Percentiles rank a stretch among this genome's conserved stretches.
Evolutionary conservation across 2,888 invertebrate species (phyloP).

Genomic region (Trichopria drosophilae): DNA sequence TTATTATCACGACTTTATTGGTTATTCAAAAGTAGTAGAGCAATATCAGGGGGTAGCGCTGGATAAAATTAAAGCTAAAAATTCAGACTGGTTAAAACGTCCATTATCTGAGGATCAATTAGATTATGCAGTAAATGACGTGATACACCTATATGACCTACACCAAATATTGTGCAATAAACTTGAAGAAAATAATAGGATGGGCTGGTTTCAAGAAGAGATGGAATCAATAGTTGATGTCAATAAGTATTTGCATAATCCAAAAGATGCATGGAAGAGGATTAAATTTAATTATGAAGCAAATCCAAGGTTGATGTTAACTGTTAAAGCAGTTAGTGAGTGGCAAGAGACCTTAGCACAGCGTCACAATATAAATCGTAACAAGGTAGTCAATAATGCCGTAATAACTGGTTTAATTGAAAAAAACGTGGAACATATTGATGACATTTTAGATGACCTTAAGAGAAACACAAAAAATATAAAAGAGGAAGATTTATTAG

Average conservation of each 20-base stretch:
- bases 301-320: constrained; percentile 22
- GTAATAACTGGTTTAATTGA: constrained; percentile 15
- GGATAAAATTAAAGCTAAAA: constrained; percentile 18
- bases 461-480: constrained; percentile 17
- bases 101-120: constrained; percentile 14
- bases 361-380: constrained; percentile 15
- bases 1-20: constrained; percentile 17
- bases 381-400: constrained; percentile 14
- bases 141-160: constrained; percentile 16
- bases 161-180: constrained; percentile 18
- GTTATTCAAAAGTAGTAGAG: constrained; percentile 17
- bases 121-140: constrained; percentile 16
- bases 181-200: constrained; percentile 19
- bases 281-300: constrained; percentile 22
- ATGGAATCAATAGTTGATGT: constrained; percentile 21
- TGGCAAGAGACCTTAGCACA: constrained; percentile 18
- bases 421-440: constrained; percentile 16
- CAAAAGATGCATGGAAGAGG: constrained; percentile 23
- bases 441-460: constrained; percentile 17
- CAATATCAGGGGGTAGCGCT: constrained; percentile 13
- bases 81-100: constrained; percentile 17
- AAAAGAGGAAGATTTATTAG: constrained; percentile 17
- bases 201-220: constrained; percentile 19
- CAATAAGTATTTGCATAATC: constrained; percentile 23
- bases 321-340: constrained; percentile 17